phyloP scores from a whole-genome alignment of 2,797 vertebrate species.

The Hyperoplus immaculatus region DNA sequence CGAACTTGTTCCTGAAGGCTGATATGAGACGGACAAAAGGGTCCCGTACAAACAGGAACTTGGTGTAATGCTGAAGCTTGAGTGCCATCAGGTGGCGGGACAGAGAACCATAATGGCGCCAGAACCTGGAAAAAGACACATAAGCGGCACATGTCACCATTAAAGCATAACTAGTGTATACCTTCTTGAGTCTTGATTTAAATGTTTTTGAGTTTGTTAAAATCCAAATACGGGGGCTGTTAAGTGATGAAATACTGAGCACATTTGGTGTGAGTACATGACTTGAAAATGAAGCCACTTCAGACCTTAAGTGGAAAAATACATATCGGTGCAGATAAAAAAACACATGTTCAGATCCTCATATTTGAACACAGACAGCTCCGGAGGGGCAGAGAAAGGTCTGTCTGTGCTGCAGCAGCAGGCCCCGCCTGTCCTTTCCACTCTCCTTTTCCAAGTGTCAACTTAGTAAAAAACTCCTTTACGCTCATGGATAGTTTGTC shows the following conservation, averaged over 20 bases:
- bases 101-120: conserved; percentile 90
- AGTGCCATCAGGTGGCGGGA: conserved; percentile 93
- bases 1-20: conserved; percentile 95
- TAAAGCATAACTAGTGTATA: neutral
- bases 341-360: conserved; percentile 16
- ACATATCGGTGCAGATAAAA: conserved; percentile 15
- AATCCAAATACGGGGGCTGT: neutral
- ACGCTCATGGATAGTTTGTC: conserved; percentile 13
- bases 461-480: conserved; percentile 42
- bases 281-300: neutral
- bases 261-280: neutral
- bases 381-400: conserved; percentile 58
- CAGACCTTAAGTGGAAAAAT: neutral
- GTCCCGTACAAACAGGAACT: conserved; percentile 96
- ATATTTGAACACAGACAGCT: conserved; percentile 21
- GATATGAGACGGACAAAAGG: conserved; percentile 97
- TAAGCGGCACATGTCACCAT: conserved; percentile 14
- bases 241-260: neutral
- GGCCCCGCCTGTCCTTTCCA: conserved; percentile 53
- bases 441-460: conserved; percentile 44
- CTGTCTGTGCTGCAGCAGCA: conserved; percentile 57
- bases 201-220: neutral
- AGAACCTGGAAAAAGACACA: conserved; percentile 85
- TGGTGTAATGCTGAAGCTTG: conserved; percentile 94
- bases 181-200: neutral